Evolutionary conservation across 2,113 vertebrate genomes (phyloP), one percentile per base, ranked within the genome.

Genomic region (Indicator maculatus): DNA sequence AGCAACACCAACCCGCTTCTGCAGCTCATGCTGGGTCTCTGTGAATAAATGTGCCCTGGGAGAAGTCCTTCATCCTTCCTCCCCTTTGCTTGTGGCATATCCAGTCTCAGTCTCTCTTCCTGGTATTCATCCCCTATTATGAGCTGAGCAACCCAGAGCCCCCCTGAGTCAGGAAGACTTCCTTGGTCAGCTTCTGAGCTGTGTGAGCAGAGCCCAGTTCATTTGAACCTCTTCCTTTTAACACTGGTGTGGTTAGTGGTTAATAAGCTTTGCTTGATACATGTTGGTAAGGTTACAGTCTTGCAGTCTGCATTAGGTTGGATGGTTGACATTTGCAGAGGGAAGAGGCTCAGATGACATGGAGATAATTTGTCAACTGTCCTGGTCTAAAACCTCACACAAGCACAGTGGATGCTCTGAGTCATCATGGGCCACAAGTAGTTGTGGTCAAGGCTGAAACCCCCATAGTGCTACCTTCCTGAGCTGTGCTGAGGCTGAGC

Each of bases 301-400:
- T 41, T 45, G 36, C 39, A 52, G 50, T 24, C 60, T 20, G 11
- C 24, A 4, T 18, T 17, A 4, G 26, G 33, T 69, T 38, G 30
- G n/a, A 17, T 44, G 26, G 33, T 69, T 44, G n/a, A 27, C 12
- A 31, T 38, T 55, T 52, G 17, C 17, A 8, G 10, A 30, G 64
- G 73, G 30, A 36, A 72, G 65, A 38, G 61, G 16, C 39, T 84
- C 5, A 2, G 15, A 72, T 72, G n/a, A 6, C 0, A 0, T 5
- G 52, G 60, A 53, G 38, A 17, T 31, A 30, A 67, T 4, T 11
- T 36, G 36, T 36, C 36, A 78, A 12, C 3, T 44, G 17, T 28
- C 55, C 55, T 55, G 38, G 38, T 38, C 12, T 38, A 24, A 33
- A 86, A 45, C 60, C 74, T 66, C 2, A 0, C 0, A 2, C 0